These are phyloP conservation scores for Tenrec ecaudatus DNA, from an alignment of 2,113 vertebrate species.

Conservation along the genomic window DNA sequence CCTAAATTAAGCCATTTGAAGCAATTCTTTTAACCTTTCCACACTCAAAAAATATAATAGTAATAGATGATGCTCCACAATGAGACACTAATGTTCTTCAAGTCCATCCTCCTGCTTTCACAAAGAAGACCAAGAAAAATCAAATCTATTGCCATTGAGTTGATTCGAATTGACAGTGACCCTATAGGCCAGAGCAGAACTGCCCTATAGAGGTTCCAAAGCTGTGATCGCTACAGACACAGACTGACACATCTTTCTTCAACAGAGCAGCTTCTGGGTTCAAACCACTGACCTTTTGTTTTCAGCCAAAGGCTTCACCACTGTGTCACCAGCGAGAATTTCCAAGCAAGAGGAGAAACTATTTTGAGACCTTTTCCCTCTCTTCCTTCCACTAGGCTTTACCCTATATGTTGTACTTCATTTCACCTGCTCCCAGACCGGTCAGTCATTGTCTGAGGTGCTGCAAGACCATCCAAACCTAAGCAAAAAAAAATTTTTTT, in stretches of 20 bases:
- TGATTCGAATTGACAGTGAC: neutral
- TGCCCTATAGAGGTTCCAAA: neutral
- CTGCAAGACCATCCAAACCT: neutral
- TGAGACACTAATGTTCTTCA: neutral
- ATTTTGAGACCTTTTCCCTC: slow-evolving; percentile 8
- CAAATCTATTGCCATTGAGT: neutral
- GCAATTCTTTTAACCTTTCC: slow-evolving; percentile 11
- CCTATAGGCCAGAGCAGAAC: neutral
- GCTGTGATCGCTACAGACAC: neutral
- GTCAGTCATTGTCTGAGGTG: neutral
- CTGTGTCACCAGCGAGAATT: neutral
- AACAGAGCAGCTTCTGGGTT: neutral
- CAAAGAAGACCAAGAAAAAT: neutral
- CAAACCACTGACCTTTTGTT: neutral
- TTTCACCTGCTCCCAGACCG: neutral
- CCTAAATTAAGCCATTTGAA: neutral
- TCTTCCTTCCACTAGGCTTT: neutral
- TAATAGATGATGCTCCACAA: neutral
- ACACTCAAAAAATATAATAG: slow-evolving; percentile 10
- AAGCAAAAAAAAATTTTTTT: too few species aligned
- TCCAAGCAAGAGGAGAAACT: neutral
- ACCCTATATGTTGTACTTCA: neutral
- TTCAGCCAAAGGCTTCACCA: neutral
- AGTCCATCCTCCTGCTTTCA: neutral
- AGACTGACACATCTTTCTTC: neutral